These are phyloP conservation scores for Zygogramma bicolorata DNA, from an alignment of 2,888 invertebrate species.

Conservation along the genomic window DNA sequence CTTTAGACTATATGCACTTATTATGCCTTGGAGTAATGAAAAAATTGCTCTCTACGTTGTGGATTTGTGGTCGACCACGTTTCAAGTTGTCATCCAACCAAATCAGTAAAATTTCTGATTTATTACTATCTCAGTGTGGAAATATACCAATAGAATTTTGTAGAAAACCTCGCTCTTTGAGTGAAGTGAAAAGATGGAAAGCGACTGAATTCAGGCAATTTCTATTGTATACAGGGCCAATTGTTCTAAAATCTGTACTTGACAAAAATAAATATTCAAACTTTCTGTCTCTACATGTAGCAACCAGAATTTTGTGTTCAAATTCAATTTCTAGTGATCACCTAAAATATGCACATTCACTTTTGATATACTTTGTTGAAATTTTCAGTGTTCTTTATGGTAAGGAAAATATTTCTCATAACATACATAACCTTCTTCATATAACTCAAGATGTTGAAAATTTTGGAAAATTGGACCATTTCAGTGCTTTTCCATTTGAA, in stretches of 20 bases:
- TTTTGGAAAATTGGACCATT: slow-evolving; percentile 14
- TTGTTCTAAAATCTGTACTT: neutral
- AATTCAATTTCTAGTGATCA: neutral
- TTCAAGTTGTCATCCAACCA: slow-evolving; percentile 15
- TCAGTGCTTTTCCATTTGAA: slow-evolving; percentile 17
- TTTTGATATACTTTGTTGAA: slow-evolving; percentile 19
- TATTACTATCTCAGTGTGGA: neutral
- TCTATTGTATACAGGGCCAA: slow-evolving; percentile 18
- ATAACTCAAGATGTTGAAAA: slow-evolving; percentile 7
- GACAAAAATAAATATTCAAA: slow-evolving; percentile 24
- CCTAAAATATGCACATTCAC: slow-evolving; percentile 10
- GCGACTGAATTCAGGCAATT: slow-evolving; percentile 26
- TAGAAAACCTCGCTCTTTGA: slow-evolving; percentile 18
- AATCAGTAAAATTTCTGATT: neutral
- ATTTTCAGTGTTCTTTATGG: slow-evolving; percentile 3
- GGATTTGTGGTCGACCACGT: slow-evolving; percentile 18
- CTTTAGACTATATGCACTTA: slow-evolving; percentile 45
- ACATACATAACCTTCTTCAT: slow-evolving; percentile 14
- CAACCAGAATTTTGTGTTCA: slow-evolving; percentile 24
- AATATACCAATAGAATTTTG: slow-evolving; percentile 23
- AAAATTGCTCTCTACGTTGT: slow-evolving; percentile 22
- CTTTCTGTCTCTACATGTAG: slow-evolving; percentile 24
- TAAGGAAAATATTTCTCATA: slow-evolving; percentile 15
- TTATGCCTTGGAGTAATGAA: slow-evolving; percentile 16
- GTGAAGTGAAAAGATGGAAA: slow-evolving; percentile 18